These are phyloP conservation scores for Atopsyche davidsoni DNA, from an alignment of 1,140 invertebrate species.

Conservation along the genomic window DNA sequence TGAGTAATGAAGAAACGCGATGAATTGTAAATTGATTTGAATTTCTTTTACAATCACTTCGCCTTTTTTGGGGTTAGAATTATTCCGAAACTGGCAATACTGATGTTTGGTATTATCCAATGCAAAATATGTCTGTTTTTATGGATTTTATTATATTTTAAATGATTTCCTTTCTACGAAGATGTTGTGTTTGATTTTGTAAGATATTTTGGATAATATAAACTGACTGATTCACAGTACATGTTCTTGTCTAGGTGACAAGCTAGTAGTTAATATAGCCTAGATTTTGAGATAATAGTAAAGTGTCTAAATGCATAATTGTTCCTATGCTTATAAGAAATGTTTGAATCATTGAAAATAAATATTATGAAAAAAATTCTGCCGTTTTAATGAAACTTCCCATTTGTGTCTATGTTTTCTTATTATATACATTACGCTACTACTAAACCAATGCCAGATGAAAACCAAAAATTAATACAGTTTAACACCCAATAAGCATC, in stretches of 20 bases:
- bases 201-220: constrained; percentile 20
- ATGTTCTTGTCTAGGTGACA: constrained; percentile 27
- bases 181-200: constrained; percentile 15
- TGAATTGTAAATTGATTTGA: constrained; percentile 9
- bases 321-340: constrained; percentile 30
- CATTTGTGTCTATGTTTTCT: not conserved
- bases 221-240: constrained; percentile 29
- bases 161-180: constrained; percentile 7
- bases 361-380: constrained; percentile 23
- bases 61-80: not conserved
- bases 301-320: constrained; percentile 28
- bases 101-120: constrained; percentile 19
- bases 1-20: not conserved
- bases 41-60: too few species aligned
- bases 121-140: too few species aligned
- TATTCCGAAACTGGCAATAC: constrained; percentile 10
- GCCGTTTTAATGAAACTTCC: too few species aligned
- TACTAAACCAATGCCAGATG: too few species aligned
- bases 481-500: too few species aligned
- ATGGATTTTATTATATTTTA: constrained; percentile 10
- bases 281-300: constrained; percentile 25
- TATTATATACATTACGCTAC: not conserved
- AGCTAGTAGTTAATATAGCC: constrained; percentile 24
- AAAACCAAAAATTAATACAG: too few species aligned
- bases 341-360: constrained; percentile 30